phyloP scores from a whole-genome alignment of 2,888 invertebrate species.

The Disparrhopalites patrizii region DNA sequence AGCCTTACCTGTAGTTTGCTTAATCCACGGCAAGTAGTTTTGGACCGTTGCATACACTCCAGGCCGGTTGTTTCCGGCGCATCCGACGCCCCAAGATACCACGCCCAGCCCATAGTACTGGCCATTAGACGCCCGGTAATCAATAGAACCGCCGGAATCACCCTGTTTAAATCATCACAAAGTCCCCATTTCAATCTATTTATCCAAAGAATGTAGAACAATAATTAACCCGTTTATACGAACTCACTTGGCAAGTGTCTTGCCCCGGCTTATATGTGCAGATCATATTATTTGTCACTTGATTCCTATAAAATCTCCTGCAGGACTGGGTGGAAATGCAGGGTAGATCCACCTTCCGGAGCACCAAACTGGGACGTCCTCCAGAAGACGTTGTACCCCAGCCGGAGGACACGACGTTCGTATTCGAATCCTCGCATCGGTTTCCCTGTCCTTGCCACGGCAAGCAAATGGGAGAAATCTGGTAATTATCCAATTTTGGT shows the following conservation, averaged over 20 bases:
- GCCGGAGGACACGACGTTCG: constrained; percentile 31
- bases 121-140: too few species aligned
- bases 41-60: constrained; percentile 11
- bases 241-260: constrained; percentile 40
- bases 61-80: not conserved
- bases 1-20: constrained; percentile 3
- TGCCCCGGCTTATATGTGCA: constrained; percentile 35
- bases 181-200: constrained; percentile 1
- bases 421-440: constrained; percentile 19
- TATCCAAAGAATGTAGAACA: not conserved
- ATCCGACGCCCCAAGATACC: constrained; percentile 21
- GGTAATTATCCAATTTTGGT: too few species aligned
- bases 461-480: constrained; percentile 37
- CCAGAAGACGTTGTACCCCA: constrained; percentile 30
- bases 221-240: not conserved
- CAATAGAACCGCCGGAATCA: too few species aligned
- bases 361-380: constrained; percentile 12
- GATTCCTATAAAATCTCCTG: constrained; percentile 14
- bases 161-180: too few species aligned
- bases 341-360: constrained; percentile 39
- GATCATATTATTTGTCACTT: constrained; percentile 39
- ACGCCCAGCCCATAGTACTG: constrained; percentile 34
- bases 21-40: constrained; percentile 1
- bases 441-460: constrained; percentile 30
- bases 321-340: constrained; percentile 35